These are phyloP conservation scores for Nesogale talazaci DNA, from an alignment of 2,113 vertebrate species.

Conservation along the genomic window DNA sequence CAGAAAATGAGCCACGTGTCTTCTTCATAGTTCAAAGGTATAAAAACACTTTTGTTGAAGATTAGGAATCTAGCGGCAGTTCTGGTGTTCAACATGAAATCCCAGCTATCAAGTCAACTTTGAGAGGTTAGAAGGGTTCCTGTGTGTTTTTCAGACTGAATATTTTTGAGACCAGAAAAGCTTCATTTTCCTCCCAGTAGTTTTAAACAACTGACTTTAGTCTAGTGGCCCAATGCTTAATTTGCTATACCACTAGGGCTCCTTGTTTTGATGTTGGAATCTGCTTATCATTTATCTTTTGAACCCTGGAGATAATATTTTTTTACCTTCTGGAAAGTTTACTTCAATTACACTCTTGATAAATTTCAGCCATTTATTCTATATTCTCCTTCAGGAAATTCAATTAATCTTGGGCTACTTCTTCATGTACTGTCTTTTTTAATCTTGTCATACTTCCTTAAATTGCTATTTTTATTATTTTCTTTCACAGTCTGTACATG, in stretches of 20 bases:
- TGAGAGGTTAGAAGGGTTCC: too few relatives aligned
- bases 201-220: too few relatives aligned
- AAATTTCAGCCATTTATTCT: constrained; percentile 22
- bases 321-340: constrained; percentile 9
- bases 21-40: neutral
- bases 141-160: too few relatives aligned
- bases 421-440: neutral
- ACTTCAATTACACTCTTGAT: constrained; percentile 25
- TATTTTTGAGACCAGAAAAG: too few relatives aligned
- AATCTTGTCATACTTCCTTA: neutral
- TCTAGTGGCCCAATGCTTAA: too few relatives aligned
- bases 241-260: too few relatives aligned
- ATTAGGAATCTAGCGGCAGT: constrained; percentile 22
- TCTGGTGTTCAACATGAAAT: neutral
- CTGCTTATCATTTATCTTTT: constrained; percentile 11
- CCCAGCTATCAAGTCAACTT: too few relatives aligned
- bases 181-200: too few relatives aligned
- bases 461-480: constrained; percentile 36
- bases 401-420: neutral
- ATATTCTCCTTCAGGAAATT: neutral
- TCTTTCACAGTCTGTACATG: neutral
- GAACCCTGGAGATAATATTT: neutral
- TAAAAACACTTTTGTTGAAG: neutral
- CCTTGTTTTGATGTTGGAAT: neutral
- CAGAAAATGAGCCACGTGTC: neutral